phyloP scores from a whole-genome alignment of 2,797 vertebrate genomes.

The Clamator glandarius region DNA sequence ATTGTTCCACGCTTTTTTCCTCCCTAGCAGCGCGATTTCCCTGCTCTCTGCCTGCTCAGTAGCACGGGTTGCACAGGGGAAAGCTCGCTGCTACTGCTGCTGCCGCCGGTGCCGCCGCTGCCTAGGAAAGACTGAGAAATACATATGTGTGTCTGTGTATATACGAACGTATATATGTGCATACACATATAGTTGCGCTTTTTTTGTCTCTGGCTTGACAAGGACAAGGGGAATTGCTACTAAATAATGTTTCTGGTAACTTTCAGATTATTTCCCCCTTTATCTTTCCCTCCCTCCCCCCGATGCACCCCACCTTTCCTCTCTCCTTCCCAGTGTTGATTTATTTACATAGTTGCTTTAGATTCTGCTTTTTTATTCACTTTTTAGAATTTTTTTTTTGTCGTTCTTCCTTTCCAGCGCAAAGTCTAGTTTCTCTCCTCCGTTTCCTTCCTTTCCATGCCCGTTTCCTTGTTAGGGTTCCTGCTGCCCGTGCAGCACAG shows the following conservation, averaged over 20 bases:
- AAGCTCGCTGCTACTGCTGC: slow-evolving; percentile 60
- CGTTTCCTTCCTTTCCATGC: slow-evolving; percentile 57
- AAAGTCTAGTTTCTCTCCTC: slow-evolving; percentile 58
- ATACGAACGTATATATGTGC: slow-evolving; percentile 66
- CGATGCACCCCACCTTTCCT: slow-evolving; percentile 56
- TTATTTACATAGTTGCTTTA: slow-evolving; percentile 70
- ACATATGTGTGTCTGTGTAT: slow-evolving; percentile 61
- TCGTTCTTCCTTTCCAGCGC: slow-evolving; percentile 48
- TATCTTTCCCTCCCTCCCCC: slow-evolving; percentile 6
- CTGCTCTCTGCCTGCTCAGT: slow-evolving; percentile 66
- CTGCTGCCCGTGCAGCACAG: slow-evolving; percentile 54
- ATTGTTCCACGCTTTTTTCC: slow-evolving; percentile 80
- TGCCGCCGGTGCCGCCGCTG: slow-evolving; percentile 55
- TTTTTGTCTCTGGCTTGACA: slow-evolving; percentile 78
- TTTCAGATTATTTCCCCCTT: slow-evolving; percentile 77
- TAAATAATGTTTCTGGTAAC: slow-evolving; percentile 97
- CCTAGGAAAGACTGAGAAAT: slow-evolving; percentile 56
- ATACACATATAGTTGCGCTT: slow-evolving; percentile 68
- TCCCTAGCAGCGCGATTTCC: slow-evolving; percentile 70
- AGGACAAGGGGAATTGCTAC: slow-evolving; percentile 80
- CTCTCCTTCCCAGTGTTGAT: slow-evolving; percentile 49
- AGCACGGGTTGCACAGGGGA: slow-evolving; percentile 64
- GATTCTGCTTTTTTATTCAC: slow-evolving; percentile 69
- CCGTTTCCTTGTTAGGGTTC: slow-evolving; percentile 54
- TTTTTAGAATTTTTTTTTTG: slow-evolving; percentile 17